Conservation (phyloP, 2,888 invertebrate species). For the Gastrophysa polygoni region DNA sequence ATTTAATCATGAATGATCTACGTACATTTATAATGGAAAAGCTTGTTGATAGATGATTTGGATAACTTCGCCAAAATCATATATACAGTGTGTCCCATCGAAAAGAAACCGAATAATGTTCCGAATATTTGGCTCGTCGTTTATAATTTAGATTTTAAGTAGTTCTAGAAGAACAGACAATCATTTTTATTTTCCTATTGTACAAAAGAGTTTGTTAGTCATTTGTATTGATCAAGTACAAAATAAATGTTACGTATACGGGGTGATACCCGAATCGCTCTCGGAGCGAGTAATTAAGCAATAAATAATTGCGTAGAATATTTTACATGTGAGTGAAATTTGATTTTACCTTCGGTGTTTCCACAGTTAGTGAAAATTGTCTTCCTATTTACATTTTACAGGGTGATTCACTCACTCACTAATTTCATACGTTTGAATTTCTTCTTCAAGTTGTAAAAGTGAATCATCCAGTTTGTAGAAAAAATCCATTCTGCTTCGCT, state of each 20-base stretch:
- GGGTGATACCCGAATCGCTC: background rate
- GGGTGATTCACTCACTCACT: background rate
- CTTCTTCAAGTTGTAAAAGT: background rate
- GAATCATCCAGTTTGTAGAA: background rate
- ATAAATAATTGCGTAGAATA: too few species aligned
- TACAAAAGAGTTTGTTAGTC: conserved; percentile 22
- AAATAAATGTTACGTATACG: conserved; percentile 17
- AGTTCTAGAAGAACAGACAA: conserved; percentile 36
- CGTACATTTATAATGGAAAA: too few species aligned
- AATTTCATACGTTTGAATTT: too few species aligned
- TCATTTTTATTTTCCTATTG: conserved; percentile 30
- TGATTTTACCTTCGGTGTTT: background rate
- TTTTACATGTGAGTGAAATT: background rate
- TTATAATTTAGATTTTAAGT: conserved; percentile 29
- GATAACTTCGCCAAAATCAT: too few species aligned
- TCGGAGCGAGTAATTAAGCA: conserved; percentile 6
- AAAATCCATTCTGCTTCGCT: too few species aligned
- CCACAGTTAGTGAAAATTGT: background rate
- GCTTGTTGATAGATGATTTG: too few species aligned
- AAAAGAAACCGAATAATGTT: too few species aligned
- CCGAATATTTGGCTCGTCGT: background rate
- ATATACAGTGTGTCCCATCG: too few species aligned
- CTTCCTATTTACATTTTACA: background rate
- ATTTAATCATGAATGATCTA: too few species aligned
- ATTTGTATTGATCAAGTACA: conserved; percentile 36